Percentiles rank a stretch among this genome's conserved stretches.
Evolutionary conservation across 2,113 vertebrate species (phyloP).

Genomic region (Arothron firmamentum): DNA sequence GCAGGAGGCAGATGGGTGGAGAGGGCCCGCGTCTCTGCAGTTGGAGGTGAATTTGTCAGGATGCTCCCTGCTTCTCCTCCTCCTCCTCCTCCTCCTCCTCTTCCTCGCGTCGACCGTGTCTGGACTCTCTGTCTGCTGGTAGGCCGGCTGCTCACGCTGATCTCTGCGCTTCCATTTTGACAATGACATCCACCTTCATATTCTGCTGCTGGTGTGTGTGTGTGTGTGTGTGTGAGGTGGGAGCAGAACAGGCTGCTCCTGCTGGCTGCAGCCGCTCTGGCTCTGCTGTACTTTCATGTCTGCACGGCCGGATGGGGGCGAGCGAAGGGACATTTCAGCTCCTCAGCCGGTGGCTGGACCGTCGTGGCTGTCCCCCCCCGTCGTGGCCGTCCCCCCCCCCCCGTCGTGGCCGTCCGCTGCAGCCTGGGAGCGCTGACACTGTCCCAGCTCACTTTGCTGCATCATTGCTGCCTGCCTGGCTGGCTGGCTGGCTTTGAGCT

Average conservation of each 20-base stretch:
- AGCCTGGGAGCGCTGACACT: background rate
- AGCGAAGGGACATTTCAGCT: constrained; percentile 35
- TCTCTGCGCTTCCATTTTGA: background rate
- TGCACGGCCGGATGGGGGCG: background rate
- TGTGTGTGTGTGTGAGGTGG: background rate
- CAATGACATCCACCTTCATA: background rate
- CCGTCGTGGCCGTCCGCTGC: too few species aligned
- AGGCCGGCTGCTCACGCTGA: constrained; percentile 33
- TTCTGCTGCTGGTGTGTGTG: background rate
- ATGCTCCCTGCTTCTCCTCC: constrained; percentile 29
- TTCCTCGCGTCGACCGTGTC: constrained; percentile 10
- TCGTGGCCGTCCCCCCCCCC: too few species aligned
- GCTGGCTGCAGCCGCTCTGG: too few species aligned
- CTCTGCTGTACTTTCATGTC: too few species aligned
- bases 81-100: constrained; percentile 3
- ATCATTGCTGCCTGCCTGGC: constrained; percentile 41
- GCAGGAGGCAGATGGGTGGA: constrained; percentile 30
- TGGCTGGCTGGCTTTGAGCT: constrained; percentile 45
- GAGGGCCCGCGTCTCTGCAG: constrained; percentile 56
- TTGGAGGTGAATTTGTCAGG: constrained; percentile 59
- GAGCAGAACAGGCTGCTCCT: too few species aligned
- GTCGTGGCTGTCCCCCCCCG: too few species aligned
- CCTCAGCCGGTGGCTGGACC: constrained; percentile 31
- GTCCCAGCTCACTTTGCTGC: constrained; percentile 1
- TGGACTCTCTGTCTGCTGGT: constrained; percentile 35